Conservation (phyloP, 1,140 invertebrate species). For the Wiebesia pumilae region DNA sequence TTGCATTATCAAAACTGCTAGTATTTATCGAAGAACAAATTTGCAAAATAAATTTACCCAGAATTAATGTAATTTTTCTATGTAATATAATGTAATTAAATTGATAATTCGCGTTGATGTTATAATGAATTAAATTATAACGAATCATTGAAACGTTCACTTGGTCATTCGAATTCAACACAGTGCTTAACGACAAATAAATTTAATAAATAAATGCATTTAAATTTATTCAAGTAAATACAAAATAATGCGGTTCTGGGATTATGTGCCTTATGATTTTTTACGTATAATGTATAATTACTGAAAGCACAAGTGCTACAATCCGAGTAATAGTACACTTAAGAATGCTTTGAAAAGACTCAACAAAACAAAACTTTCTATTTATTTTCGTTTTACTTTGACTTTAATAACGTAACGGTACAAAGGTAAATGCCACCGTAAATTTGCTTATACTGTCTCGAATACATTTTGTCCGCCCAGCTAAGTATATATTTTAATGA, state of each 20-base stretch:
- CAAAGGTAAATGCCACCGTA: conserved; percentile 23
- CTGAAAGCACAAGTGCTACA: not conserved
- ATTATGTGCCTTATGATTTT: conserved; percentile 4
- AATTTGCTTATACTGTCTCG: not conserved
- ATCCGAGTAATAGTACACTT: not conserved
- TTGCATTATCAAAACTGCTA: no score
- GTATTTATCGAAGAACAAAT: no score
- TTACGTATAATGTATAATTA: not conserved
- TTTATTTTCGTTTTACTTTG: conserved; percentile 22
- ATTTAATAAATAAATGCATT: not conserved
- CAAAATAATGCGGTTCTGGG: not conserved
- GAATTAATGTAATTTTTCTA: no score
- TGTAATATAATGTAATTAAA: no score
- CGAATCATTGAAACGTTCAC: no score
- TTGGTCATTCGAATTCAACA: no score
- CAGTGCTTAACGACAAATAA: no score
- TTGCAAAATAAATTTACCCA: no score
- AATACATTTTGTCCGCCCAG: not conserved
- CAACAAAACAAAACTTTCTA: conserved; percentile 43
- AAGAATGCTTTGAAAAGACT: conserved; percentile 3
- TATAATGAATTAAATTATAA: no score
- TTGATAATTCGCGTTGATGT: no score
- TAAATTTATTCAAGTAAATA: not conserved
- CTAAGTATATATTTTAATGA: not conserved
- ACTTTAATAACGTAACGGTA: conserved; percentile 25